Evolutionary conservation across 2,113 vertebrate genomes (phyloP).

Genomic region (Dasyurus viverrinus): DNA sequence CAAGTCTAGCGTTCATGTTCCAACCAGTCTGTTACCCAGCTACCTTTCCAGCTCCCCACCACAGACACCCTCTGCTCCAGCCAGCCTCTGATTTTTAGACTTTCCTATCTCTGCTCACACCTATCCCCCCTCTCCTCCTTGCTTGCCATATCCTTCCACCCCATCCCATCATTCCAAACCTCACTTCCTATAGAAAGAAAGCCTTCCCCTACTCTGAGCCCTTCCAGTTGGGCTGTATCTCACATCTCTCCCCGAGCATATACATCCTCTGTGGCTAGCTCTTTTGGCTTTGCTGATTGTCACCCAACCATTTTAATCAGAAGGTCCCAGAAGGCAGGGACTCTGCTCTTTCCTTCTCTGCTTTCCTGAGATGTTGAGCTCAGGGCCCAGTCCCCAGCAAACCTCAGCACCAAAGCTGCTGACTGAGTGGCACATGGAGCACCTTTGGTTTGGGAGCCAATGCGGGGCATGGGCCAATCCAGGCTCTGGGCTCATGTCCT

Average conservation of each 20-base stretch:
- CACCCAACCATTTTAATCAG: not conserved
- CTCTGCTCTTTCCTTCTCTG: not conserved
- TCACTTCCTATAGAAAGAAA: not conserved
- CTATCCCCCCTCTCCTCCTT: not conserved
- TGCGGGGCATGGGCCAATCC: not conserved
- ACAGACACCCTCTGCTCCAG: not conserved
- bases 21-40: not conserved
- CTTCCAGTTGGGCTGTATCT: not conserved
- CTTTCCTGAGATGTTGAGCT: not conserved
- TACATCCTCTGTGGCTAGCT: not conserved
- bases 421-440: not conserved
- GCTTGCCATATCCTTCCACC: not conserved
- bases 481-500: not conserved
- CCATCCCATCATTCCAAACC: not conserved
- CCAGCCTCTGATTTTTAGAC: not conserved
- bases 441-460: not conserved
- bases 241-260: not conserved
- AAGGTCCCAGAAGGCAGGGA: not conserved
- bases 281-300: not conserved
- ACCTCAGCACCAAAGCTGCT: not conserved
- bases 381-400: not conserved
- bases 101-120: not conserved
- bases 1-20: not conserved
- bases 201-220: not conserved
- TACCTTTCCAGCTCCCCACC: not conserved